Percentiles rank a stretch among this genome's conserved stretches.
Conservation (phyloP, 2,797 vertebrate species). For the Neomorphus geoffroyi region DNA sequence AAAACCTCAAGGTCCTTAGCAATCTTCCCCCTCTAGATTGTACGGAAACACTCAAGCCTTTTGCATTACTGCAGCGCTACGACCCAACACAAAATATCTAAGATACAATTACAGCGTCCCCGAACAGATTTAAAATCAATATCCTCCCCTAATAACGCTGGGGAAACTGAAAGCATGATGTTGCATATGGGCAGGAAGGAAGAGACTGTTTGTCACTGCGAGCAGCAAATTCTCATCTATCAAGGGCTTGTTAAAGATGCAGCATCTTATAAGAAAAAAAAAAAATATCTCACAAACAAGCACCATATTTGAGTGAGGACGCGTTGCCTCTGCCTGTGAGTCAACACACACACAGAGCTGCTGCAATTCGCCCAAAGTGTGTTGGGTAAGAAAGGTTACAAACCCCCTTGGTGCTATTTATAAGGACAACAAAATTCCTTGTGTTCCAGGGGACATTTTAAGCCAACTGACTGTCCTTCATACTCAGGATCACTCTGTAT, state of each 20-base stretch:
- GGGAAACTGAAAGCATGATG: slow-evolving; percentile 81
- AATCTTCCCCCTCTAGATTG: slow-evolving; percentile 73
- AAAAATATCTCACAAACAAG: neutral
- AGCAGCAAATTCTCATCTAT: slow-evolving; percentile 75
- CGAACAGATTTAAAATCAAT: slow-evolving; percentile 91
- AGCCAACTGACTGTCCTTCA: neutral
- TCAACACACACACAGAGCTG: neutral
- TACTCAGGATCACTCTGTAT: neutral
- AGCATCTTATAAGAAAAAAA: neutral
- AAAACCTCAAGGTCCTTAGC: slow-evolving; percentile 67
- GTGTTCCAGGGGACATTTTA: neutral
- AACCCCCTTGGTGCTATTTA: neutral
- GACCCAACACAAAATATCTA: slow-evolving; percentile 77
- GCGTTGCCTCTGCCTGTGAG: neutral
- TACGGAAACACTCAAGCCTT: slow-evolving; percentile 70
- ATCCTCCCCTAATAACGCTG: slow-evolving; percentile 85
- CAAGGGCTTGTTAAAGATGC: slow-evolving; percentile 73
- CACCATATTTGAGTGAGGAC: neutral
- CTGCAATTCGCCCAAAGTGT: neutral
- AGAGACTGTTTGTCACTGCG: slow-evolving; percentile 85
- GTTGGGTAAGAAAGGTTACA: neutral
- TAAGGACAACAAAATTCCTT: neutral
- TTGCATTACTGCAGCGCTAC: slow-evolving; percentile 72
- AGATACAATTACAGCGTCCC: slow-evolving; percentile 86
- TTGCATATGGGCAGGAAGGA: slow-evolving; percentile 84